These are phyloP conservation scores for Bos indicus DNA, from an alignment of 2,113 vertebrate genomes.

Conservation along the genomic window DNA sequence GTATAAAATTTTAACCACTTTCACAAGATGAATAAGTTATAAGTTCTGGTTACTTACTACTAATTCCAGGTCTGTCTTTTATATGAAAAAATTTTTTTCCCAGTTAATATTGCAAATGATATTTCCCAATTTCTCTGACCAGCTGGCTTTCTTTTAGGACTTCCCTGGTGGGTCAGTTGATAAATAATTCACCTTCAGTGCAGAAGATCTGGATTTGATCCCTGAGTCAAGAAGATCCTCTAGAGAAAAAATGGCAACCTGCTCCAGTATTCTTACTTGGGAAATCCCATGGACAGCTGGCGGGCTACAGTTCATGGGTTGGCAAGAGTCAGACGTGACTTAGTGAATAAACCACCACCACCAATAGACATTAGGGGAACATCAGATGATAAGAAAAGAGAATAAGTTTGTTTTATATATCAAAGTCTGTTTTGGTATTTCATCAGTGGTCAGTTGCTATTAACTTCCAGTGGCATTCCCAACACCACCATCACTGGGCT, in stretches of 20 bases:
- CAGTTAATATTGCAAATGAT: neutral
- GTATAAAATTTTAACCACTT: neutral
- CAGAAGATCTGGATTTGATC: neutral
- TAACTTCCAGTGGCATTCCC: too few species aligned
- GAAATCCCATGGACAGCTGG: neutral
- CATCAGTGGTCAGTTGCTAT: neutral
- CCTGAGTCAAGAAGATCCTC: neutral
- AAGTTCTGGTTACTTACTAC: neutral
- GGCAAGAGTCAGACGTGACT: neutral
- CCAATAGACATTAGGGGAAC: neutral
- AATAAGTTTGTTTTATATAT: neutral
- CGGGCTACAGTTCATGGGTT: neutral
- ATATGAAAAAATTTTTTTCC: neutral
- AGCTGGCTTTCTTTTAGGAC: neutral
- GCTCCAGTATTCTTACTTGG: neutral
- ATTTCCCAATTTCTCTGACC: neutral
- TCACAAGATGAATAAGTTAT: neutral
- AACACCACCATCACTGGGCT: fast-evolving
- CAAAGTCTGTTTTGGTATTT: neutral
- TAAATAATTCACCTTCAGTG: neutral
- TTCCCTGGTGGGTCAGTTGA: neutral
- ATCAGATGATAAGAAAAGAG: neutral
- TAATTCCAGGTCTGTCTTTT: neutral
- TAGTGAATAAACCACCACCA: neutral
- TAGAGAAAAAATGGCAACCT: neutral